These are phyloP conservation scores for Muscidifurax raptorellus DNA, from an alignment of 1,140 invertebrate genomes.

Conservation along the genomic window DNA sequence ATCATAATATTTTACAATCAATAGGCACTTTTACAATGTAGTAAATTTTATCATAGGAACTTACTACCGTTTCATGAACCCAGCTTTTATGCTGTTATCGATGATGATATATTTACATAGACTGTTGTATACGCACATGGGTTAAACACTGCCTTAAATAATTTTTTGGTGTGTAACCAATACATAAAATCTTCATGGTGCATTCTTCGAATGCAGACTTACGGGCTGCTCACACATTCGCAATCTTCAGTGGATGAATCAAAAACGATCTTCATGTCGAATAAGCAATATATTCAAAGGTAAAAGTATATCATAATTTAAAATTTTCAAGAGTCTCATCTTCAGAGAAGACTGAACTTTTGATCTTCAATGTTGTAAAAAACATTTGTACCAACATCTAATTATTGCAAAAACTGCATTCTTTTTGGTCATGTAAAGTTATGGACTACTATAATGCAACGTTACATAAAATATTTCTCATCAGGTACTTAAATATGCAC, in stretches of 20 bases:
- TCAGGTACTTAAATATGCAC: neutral
- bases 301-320: neutral
- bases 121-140: neutral
- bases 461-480: neutral
- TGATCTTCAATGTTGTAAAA: slow-evolving; percentile 16
- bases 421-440: neutral
- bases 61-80: slow-evolving; percentile 53
- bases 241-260: slow-evolving; percentile 45
- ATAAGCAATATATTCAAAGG: neutral
- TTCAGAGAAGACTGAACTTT: slow-evolving; percentile 8
- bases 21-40: slow-evolving; percentile 27
- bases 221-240: neutral
- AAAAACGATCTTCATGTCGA: slow-evolving; percentile 32
- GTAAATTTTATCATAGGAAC: slow-evolving; percentile 53
- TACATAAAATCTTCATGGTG: slow-evolving; percentile 44
- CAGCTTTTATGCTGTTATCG: slow-evolving; percentile 33
- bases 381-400: neutral
- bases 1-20: slow-evolving; percentile 7
- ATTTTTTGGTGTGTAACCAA: neutral
- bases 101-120: slow-evolving; percentile 39
- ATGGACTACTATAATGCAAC: neutral
- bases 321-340: neutral
- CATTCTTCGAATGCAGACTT: neutral
- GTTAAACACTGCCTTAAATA: neutral
- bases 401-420: neutral